These are phyloP conservation scores for Ephestia elutella DNA, from an alignment of 1,140 invertebrate genomes.

Conservation along the genomic window DNA sequence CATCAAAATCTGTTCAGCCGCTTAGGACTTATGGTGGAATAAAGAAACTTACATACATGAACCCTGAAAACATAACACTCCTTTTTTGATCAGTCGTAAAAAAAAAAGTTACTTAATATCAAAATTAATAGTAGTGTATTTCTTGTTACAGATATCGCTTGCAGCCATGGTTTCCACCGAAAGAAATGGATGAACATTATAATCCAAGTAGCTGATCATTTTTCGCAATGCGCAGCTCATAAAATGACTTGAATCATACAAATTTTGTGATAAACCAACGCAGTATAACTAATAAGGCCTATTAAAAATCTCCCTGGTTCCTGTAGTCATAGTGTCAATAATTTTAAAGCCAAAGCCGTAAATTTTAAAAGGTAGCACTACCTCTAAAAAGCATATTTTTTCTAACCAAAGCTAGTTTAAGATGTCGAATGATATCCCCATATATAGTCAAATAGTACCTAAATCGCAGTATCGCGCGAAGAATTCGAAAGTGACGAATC, in stretches of 20 bases:
- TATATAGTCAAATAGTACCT: conserved; percentile 70
- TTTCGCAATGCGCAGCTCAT: conserved; percentile 12
- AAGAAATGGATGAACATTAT: conserved; percentile 37
- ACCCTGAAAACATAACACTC: too few relatives aligned
- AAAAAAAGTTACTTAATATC: too few relatives aligned
- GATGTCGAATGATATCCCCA: conserved; percentile 69
- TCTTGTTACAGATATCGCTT: conserved; percentile 17
- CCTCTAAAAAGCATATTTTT: conserved; percentile 35
- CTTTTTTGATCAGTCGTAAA: too few relatives aligned
- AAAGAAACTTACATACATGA: too few relatives aligned
- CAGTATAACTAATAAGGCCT: conserved; percentile 27
- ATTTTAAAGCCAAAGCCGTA: conserved; percentile 43
- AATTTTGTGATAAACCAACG: conserved; percentile 6
- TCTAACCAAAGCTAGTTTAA: conserved; percentile 62
- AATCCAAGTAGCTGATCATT: conserved; percentile 32
- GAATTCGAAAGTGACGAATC: conserved; percentile 27
- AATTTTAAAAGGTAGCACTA: conserved; percentile 9
- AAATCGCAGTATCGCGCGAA: conserved; percentile 59
- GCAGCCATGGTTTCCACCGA: conserved; percentile 11
- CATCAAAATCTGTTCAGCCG: too few relatives aligned
- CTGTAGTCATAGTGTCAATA: conserved; percentile 55
- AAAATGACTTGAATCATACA: conserved; percentile 9
- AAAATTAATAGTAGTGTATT: neutral
- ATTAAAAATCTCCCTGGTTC: conserved; percentile 37
- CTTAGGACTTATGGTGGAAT: too few relatives aligned